Evolutionary conservation across 92 coral and sea anemone genomes (phyloP), one percentile per base, ranked within the genome.

Genomic region (Bergia sp.): DNA sequence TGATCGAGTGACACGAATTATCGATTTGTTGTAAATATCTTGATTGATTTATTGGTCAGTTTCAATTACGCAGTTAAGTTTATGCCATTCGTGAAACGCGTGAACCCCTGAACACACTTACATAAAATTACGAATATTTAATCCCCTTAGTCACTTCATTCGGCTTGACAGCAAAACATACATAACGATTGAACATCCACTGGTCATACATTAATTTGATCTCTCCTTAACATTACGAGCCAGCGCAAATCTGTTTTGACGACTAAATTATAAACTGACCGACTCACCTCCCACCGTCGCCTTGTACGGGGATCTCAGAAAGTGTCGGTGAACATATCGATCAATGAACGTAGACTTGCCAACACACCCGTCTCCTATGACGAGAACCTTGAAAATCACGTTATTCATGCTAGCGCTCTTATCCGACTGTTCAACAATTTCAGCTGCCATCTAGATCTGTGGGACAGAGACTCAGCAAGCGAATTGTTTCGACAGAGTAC

Each of bases 251-350:
- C 15, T 20, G n/a, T 76, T 61, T 61, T 61, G 69, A 16, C 69
- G 7, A 61, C 80, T 18, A 21, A 61, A 61, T 47, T 47, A 47
- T 29, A 29, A 29, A 29, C 29, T 29, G 29, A 29, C 29, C 29
- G 29, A 61, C 80, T 76, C n/a, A 76, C 80, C 80, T 15, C 80
- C 80, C 11, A 76, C 80, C 3, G 80, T 76, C 47, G 80, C 80
- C 80, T 76, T 76, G 50, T 76, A 76, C 0, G 41, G 80, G 29
- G 41, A n/a, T 44, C 53, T 12, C 36, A 39, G 12, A 40, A 76
- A 76, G 37, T 76, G 80, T 3, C 80, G 13, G 13, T 42, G 12
- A 41, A 76, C 53, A 42, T 76, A 76, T 4, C 80, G 80, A 18
- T 76, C 53, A 9, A 76, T 41, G 41, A 76, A 41, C 2, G 80